Base-by-base conservation (phyloP, 2,888 invertebrate species). In the Monochamus alternatus region DNA sequence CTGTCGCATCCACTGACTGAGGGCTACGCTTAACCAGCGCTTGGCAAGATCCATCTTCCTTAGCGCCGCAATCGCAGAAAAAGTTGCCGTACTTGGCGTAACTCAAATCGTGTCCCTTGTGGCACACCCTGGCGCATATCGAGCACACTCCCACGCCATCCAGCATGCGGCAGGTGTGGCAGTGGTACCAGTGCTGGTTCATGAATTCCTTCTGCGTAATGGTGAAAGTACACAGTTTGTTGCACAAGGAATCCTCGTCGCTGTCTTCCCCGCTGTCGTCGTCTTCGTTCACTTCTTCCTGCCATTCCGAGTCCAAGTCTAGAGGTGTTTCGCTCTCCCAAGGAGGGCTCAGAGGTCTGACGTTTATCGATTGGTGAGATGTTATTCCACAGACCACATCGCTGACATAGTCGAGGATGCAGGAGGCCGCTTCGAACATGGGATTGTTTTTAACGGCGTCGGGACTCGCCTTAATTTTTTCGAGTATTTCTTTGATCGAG, bases 121-220 rank as follows among this genome's bases (percentile, higher is more conserved):
- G 99, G 86, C 99, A 99, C 8, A 99, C 99, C 72, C 97, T 92
- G 0, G 98, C 99, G 90, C 99, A 99, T 14, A 98, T 95, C 0
- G 98, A 97, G 88, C 99, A 99, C 43, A 99, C 98, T 0, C 99
- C 99, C 1, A 98, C 98, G 7, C 98, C 97, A 88, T 99, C 98
- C 75, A 98, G 94, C 99, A 99, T 99, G 88, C 96, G 95, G 89
- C 99, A 99, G 0, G 98, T 98, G 90, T 99, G 98, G 87, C 99
- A 99, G 89, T 99, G 98, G 90, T 99, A 99, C 98, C 98, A 97
- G 87, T 97, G 97, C 87, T 96, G 98, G 89, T 97, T 98, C 96
- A 98, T 98, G 88, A 98, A 99, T 89, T 99, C 98, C 86, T 86
- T 86, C 67, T 98, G 97, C 0, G 98, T 99, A 72, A 98, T 94